Percentiles rank a stretch among this genome's conserved stretches.
These are phyloP conservation scores for Calephelis perditalis DNA, from an alignment of 2,888 invertebrate genomes.

Conservation along the genomic window DNA sequence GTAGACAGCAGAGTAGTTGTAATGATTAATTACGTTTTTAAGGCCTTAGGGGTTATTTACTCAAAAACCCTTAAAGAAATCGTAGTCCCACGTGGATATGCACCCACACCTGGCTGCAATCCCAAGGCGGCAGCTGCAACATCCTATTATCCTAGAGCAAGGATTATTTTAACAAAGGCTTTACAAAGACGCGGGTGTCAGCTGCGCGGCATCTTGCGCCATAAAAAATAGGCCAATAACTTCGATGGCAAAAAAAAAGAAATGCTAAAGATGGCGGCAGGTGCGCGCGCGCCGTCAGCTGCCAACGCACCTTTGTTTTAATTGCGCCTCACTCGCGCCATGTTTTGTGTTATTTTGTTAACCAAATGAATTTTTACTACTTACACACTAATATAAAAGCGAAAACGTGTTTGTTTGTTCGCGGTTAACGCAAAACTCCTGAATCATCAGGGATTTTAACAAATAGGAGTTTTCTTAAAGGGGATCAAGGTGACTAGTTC, in stretches of 20 bases:
- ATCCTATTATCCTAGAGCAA: slow-evolving; percentile 55
- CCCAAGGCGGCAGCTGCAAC: slow-evolving; percentile 49
- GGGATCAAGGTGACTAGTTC: too few species aligned
- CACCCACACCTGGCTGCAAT: slow-evolving; percentile 61
- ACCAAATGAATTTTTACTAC: not conserved
- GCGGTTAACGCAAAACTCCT: too few species aligned
- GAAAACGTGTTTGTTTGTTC: too few species aligned
- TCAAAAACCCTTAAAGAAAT: slow-evolving; percentile 15
- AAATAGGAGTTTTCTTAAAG: too few species aligned
- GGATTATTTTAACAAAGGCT: slow-evolving; percentile 43
- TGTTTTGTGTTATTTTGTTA: slow-evolving; percentile 10
- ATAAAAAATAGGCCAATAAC: slow-evolving; percentile 78
- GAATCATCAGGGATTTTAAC: too few species aligned
- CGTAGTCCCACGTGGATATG: slow-evolving; percentile 42
- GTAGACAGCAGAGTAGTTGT: too few species aligned
- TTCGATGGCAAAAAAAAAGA: slow-evolving; percentile 66
- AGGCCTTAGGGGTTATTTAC: too few species aligned
- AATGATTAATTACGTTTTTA: too few species aligned
- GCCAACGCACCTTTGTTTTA: slow-evolving; percentile 72
- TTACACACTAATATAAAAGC: too few species aligned
- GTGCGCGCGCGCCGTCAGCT: slow-evolving; percentile 60
- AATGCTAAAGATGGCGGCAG: slow-evolving; percentile 74
- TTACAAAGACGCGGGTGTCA: slow-evolving; percentile 41
- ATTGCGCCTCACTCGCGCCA: slow-evolving; percentile 54
- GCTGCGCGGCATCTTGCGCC: slow-evolving; percentile 72